Evolutionary conservation across 1,140 invertebrate species (phyloP), one percentile per base, ranked within the genome.

Genomic region (Diabrotica undecimpunctata): DNA sequence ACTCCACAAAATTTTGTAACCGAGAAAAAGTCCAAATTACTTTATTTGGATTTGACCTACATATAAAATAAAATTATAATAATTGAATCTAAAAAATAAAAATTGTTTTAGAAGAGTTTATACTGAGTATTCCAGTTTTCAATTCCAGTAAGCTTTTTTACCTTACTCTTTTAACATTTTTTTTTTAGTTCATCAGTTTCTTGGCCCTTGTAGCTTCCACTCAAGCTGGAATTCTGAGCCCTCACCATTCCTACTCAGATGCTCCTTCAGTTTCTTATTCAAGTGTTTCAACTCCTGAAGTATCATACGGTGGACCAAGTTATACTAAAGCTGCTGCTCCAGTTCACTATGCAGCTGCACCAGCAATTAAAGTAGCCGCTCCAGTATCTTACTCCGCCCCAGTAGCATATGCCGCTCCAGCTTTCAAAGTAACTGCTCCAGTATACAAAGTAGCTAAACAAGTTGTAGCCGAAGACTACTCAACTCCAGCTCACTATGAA

Each of bases 401-500:
- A 78, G 66, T 72, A 46, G 62, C 68, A 9, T 61, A 66, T 52
- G 60, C 70, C 9, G 36, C 14, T 46, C 61, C 38, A 53, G 54
- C 9, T 46, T 11, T 10, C 4, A 25, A 25, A 25, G 25, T 25
- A 25, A 4, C 25, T 25, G 25, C 25, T 25, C 25, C 25, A 25
- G 54, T 55, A 8, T 39, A 38, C 54, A 64, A 64, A 57, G 62
- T 64, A 57, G 62, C 62, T 51, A 55, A 54, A 14, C 61, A 25
- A 25, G 25, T 25, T 25, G 4, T 25, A 25, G 4, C 25, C 12
- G 55, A 65, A 11, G 54, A 64, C 50, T 57, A 65, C 41, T 69
- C 61, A 25, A 64, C 52, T 25, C 69, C 70, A 68, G 70, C 73
- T 25, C 50, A 69, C 59, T 72, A 73, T 54, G 69, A 69, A 37